These are phyloP conservation scores for Palloptera scutellata DNA, from an alignment of 2,888 invertebrate genomes.

Conservation along the genomic window DNA sequence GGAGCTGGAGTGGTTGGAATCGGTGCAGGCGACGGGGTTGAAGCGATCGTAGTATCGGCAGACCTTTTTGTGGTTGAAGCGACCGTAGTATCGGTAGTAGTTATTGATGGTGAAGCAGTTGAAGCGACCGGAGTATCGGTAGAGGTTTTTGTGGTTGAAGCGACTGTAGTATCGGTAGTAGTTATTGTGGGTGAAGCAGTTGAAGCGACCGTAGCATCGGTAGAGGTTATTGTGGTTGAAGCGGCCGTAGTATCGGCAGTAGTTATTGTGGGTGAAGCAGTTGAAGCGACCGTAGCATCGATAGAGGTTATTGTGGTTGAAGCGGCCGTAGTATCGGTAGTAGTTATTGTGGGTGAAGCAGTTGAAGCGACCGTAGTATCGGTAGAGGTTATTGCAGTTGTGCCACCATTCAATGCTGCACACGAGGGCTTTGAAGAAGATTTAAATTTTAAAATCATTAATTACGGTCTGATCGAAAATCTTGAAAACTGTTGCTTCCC, in stretches of 20 bases:
- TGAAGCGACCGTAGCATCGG: background rate
- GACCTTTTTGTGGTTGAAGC: background rate
- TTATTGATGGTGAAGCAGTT: background rate
- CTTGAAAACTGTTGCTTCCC: too few species aligned
- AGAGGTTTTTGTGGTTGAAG: background rate
- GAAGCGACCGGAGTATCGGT: background rate
- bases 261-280: background rate
- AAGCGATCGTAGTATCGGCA: background rate
- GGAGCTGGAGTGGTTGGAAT: slow-evolving; percentile 20
- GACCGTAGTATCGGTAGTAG: background rate
- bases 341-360: slow-evolving; percentile 14
- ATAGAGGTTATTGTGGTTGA: slow-evolving; percentile 22
- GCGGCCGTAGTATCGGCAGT: background rate
- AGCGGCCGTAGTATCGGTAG: slow-evolving; percentile 1
- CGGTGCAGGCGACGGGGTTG: background rate
- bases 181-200: background rate
- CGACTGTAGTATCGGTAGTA: background rate
- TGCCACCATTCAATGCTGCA: slow-evolving; percentile 1
- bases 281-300: background rate
- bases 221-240: slow-evolving; percentile 5
- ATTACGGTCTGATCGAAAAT: too few species aligned
- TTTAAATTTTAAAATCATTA: too few species aligned
- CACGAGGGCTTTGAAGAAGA: too few species aligned
- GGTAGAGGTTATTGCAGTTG: slow-evolving; percentile 7
- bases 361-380: slow-evolving; percentile 2